phyloP scores from a whole-genome alignment of 1,140 invertebrate genomes.

The Calliopsis andreniformis region DNA sequence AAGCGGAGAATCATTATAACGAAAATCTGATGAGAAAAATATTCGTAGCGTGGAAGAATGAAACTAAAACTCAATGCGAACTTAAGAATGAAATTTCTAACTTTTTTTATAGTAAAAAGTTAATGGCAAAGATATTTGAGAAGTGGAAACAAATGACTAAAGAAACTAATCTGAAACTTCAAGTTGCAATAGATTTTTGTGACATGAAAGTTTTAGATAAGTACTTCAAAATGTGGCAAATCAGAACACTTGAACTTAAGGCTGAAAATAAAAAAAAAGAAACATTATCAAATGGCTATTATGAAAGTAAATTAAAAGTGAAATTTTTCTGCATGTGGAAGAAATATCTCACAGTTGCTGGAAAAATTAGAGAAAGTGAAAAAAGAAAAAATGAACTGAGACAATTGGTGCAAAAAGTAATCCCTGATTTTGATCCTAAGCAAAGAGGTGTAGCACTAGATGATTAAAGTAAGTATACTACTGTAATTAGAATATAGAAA shows the following conservation, averaged over 20 bases:
- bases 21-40: slow-evolving; percentile 54
- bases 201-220: slow-evolving; percentile 70
- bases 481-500: slow-evolving; percentile 25
- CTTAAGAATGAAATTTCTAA: slow-evolving; percentile 59
- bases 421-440: slow-evolving; percentile 75
- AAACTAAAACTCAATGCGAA: slow-evolving; percentile 43
- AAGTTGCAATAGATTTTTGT: slow-evolving; percentile 74
- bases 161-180: slow-evolving; percentile 62
- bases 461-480: slow-evolving; percentile 53
- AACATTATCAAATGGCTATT: slow-evolving; percentile 53
- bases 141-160: slow-evolving; percentile 64
- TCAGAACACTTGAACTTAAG: slow-evolving; percentile 48
- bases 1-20: slow-evolving; percentile 65
- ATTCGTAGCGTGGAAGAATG: slow-evolving; percentile 62
- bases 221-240: slow-evolving; percentile 65
- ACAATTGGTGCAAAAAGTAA: slow-evolving; percentile 73
- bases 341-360: slow-evolving; percentile 68
- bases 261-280: slow-evolving; percentile 50
- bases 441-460: slow-evolving; percentile 70
- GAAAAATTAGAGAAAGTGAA: slow-evolving; percentile 73
- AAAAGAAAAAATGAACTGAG: slow-evolving; percentile 71
- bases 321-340: slow-evolving; percentile 71
- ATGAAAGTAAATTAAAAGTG: slow-evolving; percentile 60
- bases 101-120: slow-evolving; percentile 63
- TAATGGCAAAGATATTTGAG: slow-evolving; percentile 58